These are phyloP conservation scores for Nomada ruficornis DNA, from an alignment of 2,888 invertebrate genomes.

Conservation along the genomic window DNA sequence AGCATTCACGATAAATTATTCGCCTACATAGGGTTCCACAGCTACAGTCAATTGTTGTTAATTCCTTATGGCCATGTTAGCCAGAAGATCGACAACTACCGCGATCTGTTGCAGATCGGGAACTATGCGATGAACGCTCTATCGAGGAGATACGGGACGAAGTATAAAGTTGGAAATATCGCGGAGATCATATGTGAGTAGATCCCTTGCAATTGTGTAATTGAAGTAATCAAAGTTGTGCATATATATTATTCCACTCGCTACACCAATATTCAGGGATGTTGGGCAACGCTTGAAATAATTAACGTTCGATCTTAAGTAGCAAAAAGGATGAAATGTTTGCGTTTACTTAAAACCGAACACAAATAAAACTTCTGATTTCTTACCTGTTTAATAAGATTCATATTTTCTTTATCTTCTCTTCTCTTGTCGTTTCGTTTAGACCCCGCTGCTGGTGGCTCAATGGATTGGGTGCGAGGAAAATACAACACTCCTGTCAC, in stretches of 20 bases:
- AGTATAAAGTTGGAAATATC: conserved; percentile 87
- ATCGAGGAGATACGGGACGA: conserved; percentile 86
- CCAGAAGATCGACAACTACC: conserved; percentile 86
- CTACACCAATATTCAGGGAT: too few species aligned
- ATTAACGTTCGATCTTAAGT: background rate
- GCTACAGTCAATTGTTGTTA: conserved; percentile 89
- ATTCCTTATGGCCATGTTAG: conserved; percentile 89
- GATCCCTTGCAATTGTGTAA: background rate
- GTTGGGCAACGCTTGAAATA: too few species aligned
- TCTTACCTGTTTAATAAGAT: background rate
- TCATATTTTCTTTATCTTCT: background rate
- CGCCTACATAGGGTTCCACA: conserved; percentile 90
- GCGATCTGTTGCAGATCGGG: conserved; percentile 85
- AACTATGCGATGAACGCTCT: conserved; percentile 85
- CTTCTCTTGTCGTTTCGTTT: conserved; percentile 51
- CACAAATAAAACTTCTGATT: background rate
- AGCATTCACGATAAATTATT: conserved; percentile 85
- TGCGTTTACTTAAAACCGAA: too few species aligned
- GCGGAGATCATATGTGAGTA: conserved; percentile 86
- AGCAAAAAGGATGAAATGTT: too few species aligned
- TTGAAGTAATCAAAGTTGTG: conserved; percentile 17
- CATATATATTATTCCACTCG: background rate
- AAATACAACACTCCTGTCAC: conserved; percentile 88
- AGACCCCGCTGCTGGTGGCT: conserved; percentile 89
- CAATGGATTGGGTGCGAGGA: conserved; percentile 92